Evolutionary conservation across 1,140 invertebrate genomes (phyloP), one percentile per base, ranked within the genome.

Genomic region (Lepidurus apus): DNA sequence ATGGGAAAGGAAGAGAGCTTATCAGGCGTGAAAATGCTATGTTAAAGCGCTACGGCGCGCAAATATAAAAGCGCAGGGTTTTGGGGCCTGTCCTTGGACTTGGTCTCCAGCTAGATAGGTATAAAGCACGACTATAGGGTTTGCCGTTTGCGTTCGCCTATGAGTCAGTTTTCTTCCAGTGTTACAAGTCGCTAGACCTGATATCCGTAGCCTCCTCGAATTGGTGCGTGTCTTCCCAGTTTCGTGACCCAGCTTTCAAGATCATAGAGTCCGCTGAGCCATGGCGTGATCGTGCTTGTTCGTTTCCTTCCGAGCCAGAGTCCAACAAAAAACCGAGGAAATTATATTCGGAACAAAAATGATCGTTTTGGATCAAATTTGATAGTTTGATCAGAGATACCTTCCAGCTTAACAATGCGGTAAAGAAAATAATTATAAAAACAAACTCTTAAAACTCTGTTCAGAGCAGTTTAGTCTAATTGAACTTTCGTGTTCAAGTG

Each of bases 51-150:
- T 65, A 65, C 53, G 53, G 53, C 53, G 53, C 53, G 53, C 53
- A 65, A 65, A 65, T 65, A 65, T 65, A 65, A 65, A 65, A 65
- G 53, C 53, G 53, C 53, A 65, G 53, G 53, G 53, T 21, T 65
- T 65, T 65, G 17, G 53, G 53, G 21, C 21, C 21, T 65, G 53
- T 21, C 53, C 53, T 21, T 65, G 53, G 17, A 13, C n/a, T 65
- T 65, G 53, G 53, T 65, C n/a, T 65, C 53, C 53, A 65, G 53
- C 53, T 65, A 65, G 53, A 65, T 65, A 65, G 21, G 53, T 9
- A 21, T 65, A 65, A 34, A 65, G 53, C 53, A 21, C 53, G 53
- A 65, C 53, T 65, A 17, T 65, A 65, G 53, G 53, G 53, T 65
- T 65, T 65, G 53, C 8, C n/a, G 53, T 65, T 65, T 65, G 53